phyloP scores from a whole-genome alignment of 2,888 invertebrate species.

The Xylota segnis region DNA sequence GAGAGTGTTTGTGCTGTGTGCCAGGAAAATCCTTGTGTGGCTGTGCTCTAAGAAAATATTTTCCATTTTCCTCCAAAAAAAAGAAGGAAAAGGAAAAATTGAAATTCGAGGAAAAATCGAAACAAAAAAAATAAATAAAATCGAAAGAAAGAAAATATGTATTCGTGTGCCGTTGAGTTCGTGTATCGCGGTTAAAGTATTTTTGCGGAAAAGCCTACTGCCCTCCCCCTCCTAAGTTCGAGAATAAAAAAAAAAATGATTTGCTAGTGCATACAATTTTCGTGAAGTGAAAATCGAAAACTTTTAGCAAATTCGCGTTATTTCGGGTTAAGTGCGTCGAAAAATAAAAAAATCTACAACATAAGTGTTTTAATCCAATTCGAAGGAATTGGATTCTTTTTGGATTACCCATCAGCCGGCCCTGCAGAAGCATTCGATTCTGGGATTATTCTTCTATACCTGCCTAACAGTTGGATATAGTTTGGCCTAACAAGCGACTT shows the following conservation, averaged over 20 bases:
- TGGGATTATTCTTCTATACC: constrained; percentile 61
- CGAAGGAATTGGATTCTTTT: constrained; percentile 17
- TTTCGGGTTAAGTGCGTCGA: constrained; percentile 29
- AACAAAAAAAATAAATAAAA: constrained; percentile 2
- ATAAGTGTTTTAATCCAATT: background rate
- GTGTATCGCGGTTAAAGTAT: constrained; percentile 23
- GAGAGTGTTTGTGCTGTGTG: constrained; percentile 80
- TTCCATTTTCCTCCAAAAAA: constrained; percentile 46
- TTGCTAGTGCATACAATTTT: constrained; percentile 66
- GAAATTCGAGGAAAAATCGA: constrained; percentile 32
- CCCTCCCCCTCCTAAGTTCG: constrained; percentile 19
- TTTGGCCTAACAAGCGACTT: constrained; percentile 22
- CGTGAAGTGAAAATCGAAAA: constrained; percentile 62
- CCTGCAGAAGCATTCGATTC: constrained; percentile 13
- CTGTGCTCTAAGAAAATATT: constrained; percentile 65
- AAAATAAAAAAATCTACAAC: background rate
- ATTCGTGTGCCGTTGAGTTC: constrained; percentile 4
- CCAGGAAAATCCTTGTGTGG: constrained; percentile 73
- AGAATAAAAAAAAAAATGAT: constrained; percentile 38
- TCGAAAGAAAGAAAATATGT: constrained; percentile 2
- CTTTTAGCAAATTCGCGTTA: constrained; percentile 61
- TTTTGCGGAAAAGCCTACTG: constrained; percentile 42
- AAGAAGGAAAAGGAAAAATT: background rate
- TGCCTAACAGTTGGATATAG: constrained; percentile 62
- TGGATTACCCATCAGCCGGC: constrained; percentile 43